phyloP scores from a whole-genome alignment of 2,113 vertebrate species.

The Cyanistes caeruleus region DNA sequence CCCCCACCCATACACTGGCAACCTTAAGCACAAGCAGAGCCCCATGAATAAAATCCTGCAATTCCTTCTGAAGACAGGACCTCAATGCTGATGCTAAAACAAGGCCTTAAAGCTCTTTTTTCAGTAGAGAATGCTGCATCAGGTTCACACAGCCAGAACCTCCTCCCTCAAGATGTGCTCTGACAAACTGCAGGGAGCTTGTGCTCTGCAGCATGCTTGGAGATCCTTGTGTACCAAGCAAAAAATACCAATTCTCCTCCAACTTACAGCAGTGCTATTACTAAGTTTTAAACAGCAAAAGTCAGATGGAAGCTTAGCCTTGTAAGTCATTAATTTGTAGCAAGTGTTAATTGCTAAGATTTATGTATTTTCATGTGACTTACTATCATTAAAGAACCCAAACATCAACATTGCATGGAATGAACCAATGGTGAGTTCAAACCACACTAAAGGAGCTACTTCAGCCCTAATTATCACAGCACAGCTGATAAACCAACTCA shows the following conservation, averaged over 20 bases:
- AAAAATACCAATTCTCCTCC: background rate
- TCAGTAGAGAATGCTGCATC: background rate
- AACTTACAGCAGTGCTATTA: background rate
- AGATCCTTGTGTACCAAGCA: background rate
- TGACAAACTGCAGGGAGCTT: background rate
- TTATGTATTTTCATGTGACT: background rate
- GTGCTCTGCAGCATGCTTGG: background rate
- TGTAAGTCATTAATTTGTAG: background rate
- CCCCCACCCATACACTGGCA: background rate
- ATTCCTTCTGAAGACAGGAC: background rate
- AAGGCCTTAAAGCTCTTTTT: background rate
- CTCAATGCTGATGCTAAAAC: background rate
- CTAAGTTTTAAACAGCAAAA: background rate
- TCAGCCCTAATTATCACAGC: background rate
- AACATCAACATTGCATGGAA: background rate
- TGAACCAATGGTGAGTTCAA: background rate
- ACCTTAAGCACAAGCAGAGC: background rate
- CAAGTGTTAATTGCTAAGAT: background rate
- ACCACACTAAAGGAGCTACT: background rate
- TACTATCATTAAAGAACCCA: background rate
- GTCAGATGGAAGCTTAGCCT: background rate
- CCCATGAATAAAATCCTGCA: background rate
- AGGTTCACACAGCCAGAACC: background rate
- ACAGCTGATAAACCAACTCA: background rate
- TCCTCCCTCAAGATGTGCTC: background rate